A percentile compares a stretch with the other conserved stretches of the same genome.
These are phyloP conservation scores for Halesus radiatus DNA, from an alignment of 1,140 invertebrate species.

Conservation along the genomic window DNA sequence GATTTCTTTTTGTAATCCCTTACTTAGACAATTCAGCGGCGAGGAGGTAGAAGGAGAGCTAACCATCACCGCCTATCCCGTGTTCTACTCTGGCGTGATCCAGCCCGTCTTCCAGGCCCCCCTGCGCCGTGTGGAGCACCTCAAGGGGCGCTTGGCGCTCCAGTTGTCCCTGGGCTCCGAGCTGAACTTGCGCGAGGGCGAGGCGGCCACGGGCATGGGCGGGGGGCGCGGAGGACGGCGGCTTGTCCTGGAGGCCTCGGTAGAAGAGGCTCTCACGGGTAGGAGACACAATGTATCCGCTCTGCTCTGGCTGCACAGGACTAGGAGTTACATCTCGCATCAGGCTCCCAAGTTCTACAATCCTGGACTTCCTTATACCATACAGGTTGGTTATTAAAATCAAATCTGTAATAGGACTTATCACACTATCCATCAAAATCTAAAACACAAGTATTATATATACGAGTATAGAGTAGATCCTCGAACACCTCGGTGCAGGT, in stretches of 20 bases:
- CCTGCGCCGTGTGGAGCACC: conserved; percentile 82
- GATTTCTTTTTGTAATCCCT: neutral
- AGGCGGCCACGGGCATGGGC: conserved; percentile 80
- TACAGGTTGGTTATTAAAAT: conserved; percentile 72
- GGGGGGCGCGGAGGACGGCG: conserved; percentile 82
- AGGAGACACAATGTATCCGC: conserved; percentile 85
- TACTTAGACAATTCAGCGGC: conserved; percentile 74
- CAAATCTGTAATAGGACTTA: too few species aligned
- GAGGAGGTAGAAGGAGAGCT: conserved; percentile 86
- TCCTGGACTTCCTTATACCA: conserved; percentile 86
- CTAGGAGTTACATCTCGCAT: conserved; percentile 86
- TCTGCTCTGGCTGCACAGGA: conserved; percentile 81
- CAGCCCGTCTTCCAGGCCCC: conserved; percentile 84
- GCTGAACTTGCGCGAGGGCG: conserved; percentile 75
- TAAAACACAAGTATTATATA: too few species aligned
- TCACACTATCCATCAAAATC: too few species aligned
- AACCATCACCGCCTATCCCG: conserved; percentile 81
- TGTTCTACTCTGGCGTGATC: conserved; percentile 82
- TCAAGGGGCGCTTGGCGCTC: conserved; percentile 82
- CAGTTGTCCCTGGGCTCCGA: conserved; percentile 79
- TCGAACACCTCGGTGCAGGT: too few species aligned
- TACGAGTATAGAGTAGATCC: too few species aligned
- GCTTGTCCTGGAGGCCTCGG: conserved; percentile 82
- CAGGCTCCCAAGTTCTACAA: conserved; percentile 89
- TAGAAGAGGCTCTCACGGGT: conserved; percentile 86